Percentiles rank a stretch among this genome's conserved stretches.
Evolutionary conservation across 2,888 invertebrate genomes (phyloP).

Genomic region (Cosmopolites sordidus): DNA sequence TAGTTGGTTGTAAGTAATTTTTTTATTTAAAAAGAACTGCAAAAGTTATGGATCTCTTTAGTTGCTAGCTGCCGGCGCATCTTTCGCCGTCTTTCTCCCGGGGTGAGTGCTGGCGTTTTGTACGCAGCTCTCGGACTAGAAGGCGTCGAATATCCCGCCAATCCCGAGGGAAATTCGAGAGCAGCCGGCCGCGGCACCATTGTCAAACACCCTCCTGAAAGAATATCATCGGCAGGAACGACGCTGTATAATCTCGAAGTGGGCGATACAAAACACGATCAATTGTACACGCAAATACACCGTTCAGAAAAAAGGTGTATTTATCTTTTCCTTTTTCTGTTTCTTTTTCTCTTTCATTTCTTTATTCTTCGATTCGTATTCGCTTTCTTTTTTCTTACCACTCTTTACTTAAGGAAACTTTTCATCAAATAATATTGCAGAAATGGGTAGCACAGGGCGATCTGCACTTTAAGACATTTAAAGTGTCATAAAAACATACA

Average conservation of each 20-base stretch:
- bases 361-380: not conserved
- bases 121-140: not conserved
- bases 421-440: too few species aligned
- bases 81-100: too few species aligned
- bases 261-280: conserved; percentile 25
- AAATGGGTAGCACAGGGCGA: too few species aligned
- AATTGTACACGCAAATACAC: conserved; percentile 26
- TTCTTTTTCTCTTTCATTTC: not conserved
- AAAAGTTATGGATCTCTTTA: too few species aligned
- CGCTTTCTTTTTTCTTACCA: not conserved
- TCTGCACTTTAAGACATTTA: too few species aligned
- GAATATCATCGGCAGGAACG: conserved; percentile 22
- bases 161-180: conserved; percentile 25
- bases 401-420: too few species aligned
- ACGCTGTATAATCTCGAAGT: conserved; percentile 26
- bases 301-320: conserved; percentile 1
- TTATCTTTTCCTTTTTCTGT: not conserved
- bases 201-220: conserved; percentile 28
- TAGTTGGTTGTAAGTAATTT: too few species aligned
- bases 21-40: too few species aligned
- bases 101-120: not conserved
- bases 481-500: too few species aligned
- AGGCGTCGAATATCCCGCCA: conserved; percentile 6
- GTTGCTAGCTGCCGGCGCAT: too few species aligned
- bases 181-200: conserved; percentile 26